Evolutionary conservation across 2,797 vertebrate genomes (phyloP), one percentile per base, ranked within the genome.

Genomic region (Pipistrellus nathusii): DNA sequence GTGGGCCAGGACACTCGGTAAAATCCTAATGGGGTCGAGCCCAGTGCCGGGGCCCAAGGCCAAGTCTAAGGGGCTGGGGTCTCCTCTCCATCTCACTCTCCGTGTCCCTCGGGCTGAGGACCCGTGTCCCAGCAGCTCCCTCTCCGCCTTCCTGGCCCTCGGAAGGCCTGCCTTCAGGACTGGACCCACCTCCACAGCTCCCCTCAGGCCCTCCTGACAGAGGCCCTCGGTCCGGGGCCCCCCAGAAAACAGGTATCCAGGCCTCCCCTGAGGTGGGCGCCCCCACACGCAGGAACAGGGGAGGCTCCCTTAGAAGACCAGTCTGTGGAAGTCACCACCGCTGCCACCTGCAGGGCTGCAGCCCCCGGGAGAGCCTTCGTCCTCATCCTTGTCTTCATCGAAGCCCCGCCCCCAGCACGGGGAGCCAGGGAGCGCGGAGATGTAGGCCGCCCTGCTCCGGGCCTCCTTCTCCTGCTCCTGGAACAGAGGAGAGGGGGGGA

Each of bases 401-500:
- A 98, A 98, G 97, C 98, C 98, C 95, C 97, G 97, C 82, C 98
- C 98, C 98, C 98, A 98, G 73, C 97, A 95, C 0, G 98, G 98
- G 10, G 98, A 98, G 1, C 98, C 98, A 0, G 98, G 98, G 84
- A 98, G 97, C 0, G 98, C 95, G 0, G 98, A 98, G 92, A 98
- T 98, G 48, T 98, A 98, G 76, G 98, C 98, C 0, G 98, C 98
- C 96, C 98, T 97, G 97, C 98, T 98, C 89, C 98, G 96, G 0
- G 98, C 98, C 97, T 98, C 98, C 94, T 98, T 98, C 96, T 99
- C 98, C 95, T 99, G 98, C 84, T 99, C 98, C 98, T 99, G 90
- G 35, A 95, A 96, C 62, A 93, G 21, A 27, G 0, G 17, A 25
- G 21, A 38, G 2, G 18, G 46, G 46, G 57, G 13, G 18, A 2